Conservation (phyloP, 2,797 vertebrate genomes). For the Gymnodraco acuticeps region DNA sequence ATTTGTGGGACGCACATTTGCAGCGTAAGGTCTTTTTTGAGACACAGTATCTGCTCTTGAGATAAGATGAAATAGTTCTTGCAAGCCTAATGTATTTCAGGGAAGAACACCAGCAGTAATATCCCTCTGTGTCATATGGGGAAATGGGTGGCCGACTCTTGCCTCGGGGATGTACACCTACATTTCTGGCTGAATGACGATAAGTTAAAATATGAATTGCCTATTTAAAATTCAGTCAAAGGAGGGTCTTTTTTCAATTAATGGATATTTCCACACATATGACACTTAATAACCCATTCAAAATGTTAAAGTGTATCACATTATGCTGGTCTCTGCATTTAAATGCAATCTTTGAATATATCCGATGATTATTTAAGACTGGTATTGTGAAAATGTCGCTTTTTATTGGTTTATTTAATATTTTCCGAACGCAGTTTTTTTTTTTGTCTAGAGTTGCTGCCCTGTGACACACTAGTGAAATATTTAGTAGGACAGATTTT, state of each 20-base stretch:
- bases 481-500: neutral
- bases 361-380: neutral
- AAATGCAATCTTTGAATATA: conserved; percentile 1
- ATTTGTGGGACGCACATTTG: conserved; percentile 61
- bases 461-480: neutral
- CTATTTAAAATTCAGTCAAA: conserved; percentile 44
- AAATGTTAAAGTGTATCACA: conserved; percentile 2
- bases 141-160: conserved; percentile 44
- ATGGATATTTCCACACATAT: conserved; percentile 25
- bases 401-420: conserved; percentile 7
- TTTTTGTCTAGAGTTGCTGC: neutral
- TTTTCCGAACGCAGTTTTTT: conserved; percentile 27
- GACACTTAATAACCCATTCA: conserved; percentile 18
- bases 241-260: conserved; percentile 26
- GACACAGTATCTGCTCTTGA: conserved; percentile 53
- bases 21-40: conserved; percentile 62
- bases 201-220: conserved; percentile 49
- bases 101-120: conserved; percentile 60
- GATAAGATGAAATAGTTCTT: conserved; percentile 65
- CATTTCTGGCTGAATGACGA: conserved; percentile 46
- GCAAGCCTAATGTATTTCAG: conserved; percentile 57
- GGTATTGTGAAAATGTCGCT: neutral
- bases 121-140: conserved; percentile 40
- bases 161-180: conserved; percentile 45
- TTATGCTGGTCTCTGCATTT: conserved; percentile 18